Percentiles rank a stretch among this genome's conserved stretches.
Conservation (phyloP, 2,888 invertebrate genomes). For the Nymphalis c-album region DNA sequence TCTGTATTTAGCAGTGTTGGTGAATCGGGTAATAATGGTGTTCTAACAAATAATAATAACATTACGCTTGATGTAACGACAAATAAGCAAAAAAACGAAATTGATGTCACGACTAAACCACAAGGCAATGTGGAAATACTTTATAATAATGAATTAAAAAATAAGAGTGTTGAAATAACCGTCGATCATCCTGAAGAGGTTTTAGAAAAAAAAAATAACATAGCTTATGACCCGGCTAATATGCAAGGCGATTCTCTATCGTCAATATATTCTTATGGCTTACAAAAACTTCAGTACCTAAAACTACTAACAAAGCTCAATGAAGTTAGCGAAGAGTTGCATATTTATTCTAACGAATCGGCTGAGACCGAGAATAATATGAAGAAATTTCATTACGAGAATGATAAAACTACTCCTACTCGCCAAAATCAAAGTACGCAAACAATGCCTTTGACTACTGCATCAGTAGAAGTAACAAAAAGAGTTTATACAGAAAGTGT, state of each 20-base stretch:
- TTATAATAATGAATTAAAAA: slow-evolving; percentile 34
- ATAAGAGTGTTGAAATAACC: slow-evolving; percentile 40
- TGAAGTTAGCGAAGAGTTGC: slow-evolving; percentile 65
- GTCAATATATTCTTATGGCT: slow-evolving; percentile 67
- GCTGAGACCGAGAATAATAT: slow-evolving; percentile 53
- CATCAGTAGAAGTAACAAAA: slow-evolving; percentile 45
- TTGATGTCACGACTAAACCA: slow-evolving; percentile 26
- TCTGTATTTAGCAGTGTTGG: slow-evolving; percentile 58
- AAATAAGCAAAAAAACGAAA: slow-evolving; percentile 31
- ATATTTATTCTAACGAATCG: slow-evolving; percentile 65
- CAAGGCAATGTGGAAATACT: slow-evolving; percentile 27
- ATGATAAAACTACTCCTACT: slow-evolving; percentile 44
- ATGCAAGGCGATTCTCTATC: slow-evolving; percentile 74
- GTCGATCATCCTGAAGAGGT: slow-evolving; percentile 51
- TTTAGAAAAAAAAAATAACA: slow-evolving; percentile 42
- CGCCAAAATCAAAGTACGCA: slow-evolving; percentile 38
- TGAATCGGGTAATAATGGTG: slow-evolving; percentile 57
- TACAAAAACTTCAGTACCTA: slow-evolving; percentile 69
- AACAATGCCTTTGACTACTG: slow-evolving; percentile 41
- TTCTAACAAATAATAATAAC: slow-evolving; percentile 56
- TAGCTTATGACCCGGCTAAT: slow-evolving; percentile 68
- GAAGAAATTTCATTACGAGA: slow-evolving; percentile 63
- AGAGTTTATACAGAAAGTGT: slow-evolving; percentile 43
- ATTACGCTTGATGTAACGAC: slow-evolving; percentile 41
- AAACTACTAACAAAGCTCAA: slow-evolving; percentile 65